Evolutionary conservation across 2,888 invertebrate genomes (phyloP).

Genomic region (Caenorhabditis becei): DNA sequence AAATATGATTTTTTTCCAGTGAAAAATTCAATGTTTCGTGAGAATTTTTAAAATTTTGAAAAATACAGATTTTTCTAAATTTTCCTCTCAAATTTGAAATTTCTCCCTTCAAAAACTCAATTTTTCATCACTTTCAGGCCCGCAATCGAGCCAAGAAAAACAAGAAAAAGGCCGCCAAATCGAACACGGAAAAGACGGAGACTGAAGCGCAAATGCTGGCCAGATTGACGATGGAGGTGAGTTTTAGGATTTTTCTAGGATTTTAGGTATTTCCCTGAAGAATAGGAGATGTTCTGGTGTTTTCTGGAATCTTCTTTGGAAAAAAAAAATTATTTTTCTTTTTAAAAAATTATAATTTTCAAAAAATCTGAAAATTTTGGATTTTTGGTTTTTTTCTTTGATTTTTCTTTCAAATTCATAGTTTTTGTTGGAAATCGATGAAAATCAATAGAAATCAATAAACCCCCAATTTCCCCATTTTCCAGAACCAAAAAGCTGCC

Average conservation of each 20-base stretch:
- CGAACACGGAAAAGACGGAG: slow-evolving; percentile 11
- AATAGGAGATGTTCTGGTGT: no score
- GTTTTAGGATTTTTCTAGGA: no score
- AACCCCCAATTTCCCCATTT: not conserved
- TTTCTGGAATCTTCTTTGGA: not conserved
- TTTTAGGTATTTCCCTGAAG: no score
- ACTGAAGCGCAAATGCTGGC: slow-evolving; percentile 55
- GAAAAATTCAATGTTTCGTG: no score
- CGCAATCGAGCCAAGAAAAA: slow-evolving; percentile 25
- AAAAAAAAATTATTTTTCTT: not conserved
- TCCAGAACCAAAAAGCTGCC: slow-evolving; percentile 29
- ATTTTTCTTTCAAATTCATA: no score
- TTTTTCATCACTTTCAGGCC: not conserved
- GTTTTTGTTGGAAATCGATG: no score
- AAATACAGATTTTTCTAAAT: not conserved
- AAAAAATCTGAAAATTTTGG: no score
- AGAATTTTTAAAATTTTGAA: not conserved
- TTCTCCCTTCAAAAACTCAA: not conserved
- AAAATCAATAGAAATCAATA: no score
- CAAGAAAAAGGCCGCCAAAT: slow-evolving; percentile 50
- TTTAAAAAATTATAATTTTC: slow-evolving; percentile 12
- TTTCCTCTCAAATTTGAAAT: not conserved
- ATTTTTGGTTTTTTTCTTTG: no score
- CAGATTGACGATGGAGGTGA: slow-evolving; percentile 24
- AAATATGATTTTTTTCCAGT: not conserved